These are phyloP conservation scores for Euura saliciscinereae DNA, from an alignment of 1,140 invertebrate species.

Conservation along the genomic window DNA sequence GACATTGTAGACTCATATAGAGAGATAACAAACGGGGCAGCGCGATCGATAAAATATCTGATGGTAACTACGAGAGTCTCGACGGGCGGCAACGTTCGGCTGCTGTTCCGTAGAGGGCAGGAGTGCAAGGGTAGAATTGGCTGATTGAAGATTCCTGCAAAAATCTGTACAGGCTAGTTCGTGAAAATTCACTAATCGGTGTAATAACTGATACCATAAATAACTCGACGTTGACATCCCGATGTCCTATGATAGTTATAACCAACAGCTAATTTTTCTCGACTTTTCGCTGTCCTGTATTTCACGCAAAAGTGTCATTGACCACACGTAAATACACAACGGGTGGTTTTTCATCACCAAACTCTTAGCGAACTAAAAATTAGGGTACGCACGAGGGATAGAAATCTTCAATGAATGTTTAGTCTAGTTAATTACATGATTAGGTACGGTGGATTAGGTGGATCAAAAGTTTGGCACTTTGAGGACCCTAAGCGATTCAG, in stretches of 20 bases:
- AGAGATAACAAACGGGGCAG: background rate
- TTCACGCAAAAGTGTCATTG: background rate
- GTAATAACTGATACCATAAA: too few relatives aligned
- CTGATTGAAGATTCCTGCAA: background rate
- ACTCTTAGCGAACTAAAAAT: too few relatives aligned
- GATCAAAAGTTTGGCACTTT: slow-evolving; percentile 1
- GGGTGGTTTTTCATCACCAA: too few relatives aligned
- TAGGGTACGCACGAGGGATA: background rate
- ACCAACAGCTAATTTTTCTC: too few relatives aligned
- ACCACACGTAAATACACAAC: background rate
- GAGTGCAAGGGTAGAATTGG: background rate
- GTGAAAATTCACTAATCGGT: too few relatives aligned
- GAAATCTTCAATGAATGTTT: background rate
- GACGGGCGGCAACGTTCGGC: background rate
- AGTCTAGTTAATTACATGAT: background rate
- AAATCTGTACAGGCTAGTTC: too few relatives aligned
- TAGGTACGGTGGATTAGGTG: background rate
- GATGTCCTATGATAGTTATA: too few relatives aligned
- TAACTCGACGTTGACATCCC: too few relatives aligned
- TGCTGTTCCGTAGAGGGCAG: background rate
- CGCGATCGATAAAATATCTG: background rate
- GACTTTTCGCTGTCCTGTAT: too few relatives aligned
- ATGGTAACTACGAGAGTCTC: background rate
- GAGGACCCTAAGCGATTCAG: background rate
- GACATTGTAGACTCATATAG: too few relatives aligned